A percentile compares a stretch with the other conserved stretches of the same genome.
Evolutionary conservation across 2,797 vertebrate genomes (phyloP).

Genomic region (Miichthys miiuy): DNA sequence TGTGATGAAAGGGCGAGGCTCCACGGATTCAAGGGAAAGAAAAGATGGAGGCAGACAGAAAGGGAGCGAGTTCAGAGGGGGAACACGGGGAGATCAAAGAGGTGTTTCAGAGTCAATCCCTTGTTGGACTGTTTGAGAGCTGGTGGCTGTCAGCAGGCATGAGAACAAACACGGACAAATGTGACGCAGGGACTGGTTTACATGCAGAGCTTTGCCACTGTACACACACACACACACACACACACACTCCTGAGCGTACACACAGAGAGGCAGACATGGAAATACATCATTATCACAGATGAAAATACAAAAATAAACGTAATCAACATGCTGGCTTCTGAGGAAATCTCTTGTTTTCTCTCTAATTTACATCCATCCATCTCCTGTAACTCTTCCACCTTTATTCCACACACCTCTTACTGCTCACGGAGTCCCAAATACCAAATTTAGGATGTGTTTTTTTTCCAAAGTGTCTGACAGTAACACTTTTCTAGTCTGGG

Average conservation of each 20-base stretch:
- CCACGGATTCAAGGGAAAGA: slow-evolving; percentile 18
- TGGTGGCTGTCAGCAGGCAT: slow-evolving; percentile 68
- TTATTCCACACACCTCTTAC: background rate
- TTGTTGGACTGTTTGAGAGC: slow-evolving; percentile 58
- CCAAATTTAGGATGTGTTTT: slow-evolving; percentile 24
- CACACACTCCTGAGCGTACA: background rate
- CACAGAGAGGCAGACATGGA: slow-evolving; percentile 25
- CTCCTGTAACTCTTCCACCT: background rate
- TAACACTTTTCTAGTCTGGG: slow-evolving; percentile 3
- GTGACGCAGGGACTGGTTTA: slow-evolving; percentile 52
- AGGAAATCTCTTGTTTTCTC: slow-evolving; percentile 24
- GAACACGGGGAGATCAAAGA: slow-evolving; percentile 68
- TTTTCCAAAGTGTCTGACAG: slow-evolving; percentile 16
- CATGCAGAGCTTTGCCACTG: slow-evolving; percentile 44
- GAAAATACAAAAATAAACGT: slow-evolving; percentile 43
- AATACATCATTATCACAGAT: slow-evolving; percentile 34
- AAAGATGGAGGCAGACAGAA: slow-evolving; percentile 30
- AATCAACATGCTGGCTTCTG: slow-evolving; percentile 5
- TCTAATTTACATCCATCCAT: slow-evolving; percentile 29
- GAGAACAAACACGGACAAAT: slow-evolving; percentile 71
- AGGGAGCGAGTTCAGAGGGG: slow-evolving; percentile 45
- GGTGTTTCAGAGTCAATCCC: slow-evolving; percentile 64
- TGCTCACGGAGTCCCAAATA: background rate
- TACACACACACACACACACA: slow-evolving; percentile 5
- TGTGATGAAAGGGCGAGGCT: slow-evolving; percentile 63